Percentiles rank a stretch among this genome's conserved stretches.
Conservation (phyloP, 1,140 invertebrate genomes). For the Drosophila varians region DNA sequence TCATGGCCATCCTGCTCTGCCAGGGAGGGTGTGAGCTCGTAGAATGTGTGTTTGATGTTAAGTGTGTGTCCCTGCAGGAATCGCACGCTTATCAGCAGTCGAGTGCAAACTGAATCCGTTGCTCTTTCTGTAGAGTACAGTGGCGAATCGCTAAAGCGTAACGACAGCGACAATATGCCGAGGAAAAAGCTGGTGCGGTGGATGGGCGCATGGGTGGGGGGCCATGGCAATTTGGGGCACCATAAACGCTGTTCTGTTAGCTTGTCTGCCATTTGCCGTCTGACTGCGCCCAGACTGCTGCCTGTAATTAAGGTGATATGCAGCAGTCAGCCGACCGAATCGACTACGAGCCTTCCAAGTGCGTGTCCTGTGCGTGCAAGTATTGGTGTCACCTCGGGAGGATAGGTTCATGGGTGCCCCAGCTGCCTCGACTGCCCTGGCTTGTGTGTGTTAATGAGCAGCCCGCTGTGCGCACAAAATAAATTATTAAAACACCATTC, state of each 20-base stretch:
- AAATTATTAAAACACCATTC: slow-evolving; percentile 78
- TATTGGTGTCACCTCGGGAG: not conserved
- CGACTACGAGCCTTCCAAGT: slow-evolving; percentile 56
- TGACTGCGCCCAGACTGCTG: slow-evolving; percentile 77
- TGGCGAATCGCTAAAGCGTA: slow-evolving; percentile 76
- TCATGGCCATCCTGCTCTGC: slow-evolving; percentile 62
- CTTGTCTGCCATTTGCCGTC: slow-evolving; percentile 76
- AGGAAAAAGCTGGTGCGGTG: slow-evolving; percentile 1
- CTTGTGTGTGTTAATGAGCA: slow-evolving; percentile 72
- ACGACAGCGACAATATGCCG: slow-evolving; percentile 69
- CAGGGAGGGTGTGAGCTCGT: slow-evolving; percentile 6
- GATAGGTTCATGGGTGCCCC: slow-evolving; percentile 1
- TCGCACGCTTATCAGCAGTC: slow-evolving; percentile 80
- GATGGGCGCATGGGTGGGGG: not conserved
- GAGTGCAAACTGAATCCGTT: slow-evolving; percentile 78
- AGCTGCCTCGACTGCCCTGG: slow-evolving; percentile 13
- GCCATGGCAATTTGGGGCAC: slow-evolving; percentile 56
- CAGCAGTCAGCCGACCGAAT: slow-evolving; percentile 63
- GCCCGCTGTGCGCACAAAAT: slow-evolving; percentile 67
- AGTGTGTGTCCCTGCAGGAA: slow-evolving; percentile 50
- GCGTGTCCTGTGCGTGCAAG: slow-evolving; percentile 66
- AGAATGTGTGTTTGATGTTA: slow-evolving; percentile 30
- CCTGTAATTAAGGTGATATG: slow-evolving; percentile 82
- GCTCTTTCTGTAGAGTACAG: slow-evolving; percentile 64
- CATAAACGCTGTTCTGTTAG: slow-evolving; percentile 78